Conservation (phyloP, 2,113 vertebrate genomes). For the Fukomys damarensis region DNA sequence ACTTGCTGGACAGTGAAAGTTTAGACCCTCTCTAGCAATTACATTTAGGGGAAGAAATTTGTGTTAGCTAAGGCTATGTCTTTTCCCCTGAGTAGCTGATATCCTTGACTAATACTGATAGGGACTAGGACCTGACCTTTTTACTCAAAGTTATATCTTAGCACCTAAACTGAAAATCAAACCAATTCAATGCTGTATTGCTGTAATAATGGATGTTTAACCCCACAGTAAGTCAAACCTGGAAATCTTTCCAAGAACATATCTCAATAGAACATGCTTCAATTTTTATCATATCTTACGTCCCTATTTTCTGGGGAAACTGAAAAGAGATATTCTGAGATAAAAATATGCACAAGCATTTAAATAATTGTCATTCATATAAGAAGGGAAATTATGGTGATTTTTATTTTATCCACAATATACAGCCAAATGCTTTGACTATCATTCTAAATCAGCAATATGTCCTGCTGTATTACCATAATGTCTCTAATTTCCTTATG, state of each 20-base stretch:
- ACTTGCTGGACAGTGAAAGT: neutral
- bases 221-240: too few species aligned
- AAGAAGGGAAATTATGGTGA: neutral
- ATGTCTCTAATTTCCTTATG: constrained; percentile 59
- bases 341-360: neutral
- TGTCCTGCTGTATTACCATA: constrained; percentile 1
- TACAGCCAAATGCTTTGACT: neutral
- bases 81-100: accelerated
- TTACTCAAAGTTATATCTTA: neutral
- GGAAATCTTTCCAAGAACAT: neutral
- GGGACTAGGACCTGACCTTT: accelerated
- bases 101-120: neutral
- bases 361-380: neutral
- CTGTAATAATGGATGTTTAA: neutral
- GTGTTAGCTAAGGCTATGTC: neutral
- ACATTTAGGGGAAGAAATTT: neutral
- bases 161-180: neutral
- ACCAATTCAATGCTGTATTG: neutral
- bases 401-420: neutral
- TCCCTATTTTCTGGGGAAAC: neutral
- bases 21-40: neutral
- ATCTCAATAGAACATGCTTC: neutral
- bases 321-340: neutral
- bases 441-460: neutral
- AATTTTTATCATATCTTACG: neutral